These are phyloP conservation scores for Acleris holmiana DNA, from an alignment of 2,888 invertebrate species.

Conservation along the genomic window DNA sequence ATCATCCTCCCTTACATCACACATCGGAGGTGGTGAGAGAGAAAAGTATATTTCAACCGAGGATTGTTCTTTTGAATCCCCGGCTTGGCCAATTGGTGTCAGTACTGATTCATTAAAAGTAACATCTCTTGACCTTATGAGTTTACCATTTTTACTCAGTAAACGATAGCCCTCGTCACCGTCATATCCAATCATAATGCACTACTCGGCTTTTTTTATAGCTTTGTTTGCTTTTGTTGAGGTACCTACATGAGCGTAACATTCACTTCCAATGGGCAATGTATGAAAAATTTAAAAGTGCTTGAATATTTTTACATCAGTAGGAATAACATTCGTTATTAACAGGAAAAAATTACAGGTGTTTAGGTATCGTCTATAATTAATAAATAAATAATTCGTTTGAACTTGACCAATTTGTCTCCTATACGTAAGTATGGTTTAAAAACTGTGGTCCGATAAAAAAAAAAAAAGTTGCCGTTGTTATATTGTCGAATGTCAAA, in stretches of 20 bases:
- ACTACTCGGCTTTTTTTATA: conserved; percentile 1
- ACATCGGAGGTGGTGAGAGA: conserved; percentile 1
- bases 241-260: conserved; percentile 15
- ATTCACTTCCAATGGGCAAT: conserved; percentile 1
- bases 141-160: conserved; percentile 17
- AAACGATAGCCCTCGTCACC: conserved; percentile 31
- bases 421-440: no score
- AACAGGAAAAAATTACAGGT: no score
- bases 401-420: no score
- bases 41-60: background rate
- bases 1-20: background rate
- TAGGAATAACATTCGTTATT: no score
- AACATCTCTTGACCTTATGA: conserved; percentile 36
- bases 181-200: conserved; percentile 35
- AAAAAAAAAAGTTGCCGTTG: no score
- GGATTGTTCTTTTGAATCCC: conserved; percentile 2
- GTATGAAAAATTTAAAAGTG: no score
- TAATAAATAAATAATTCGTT: no score
- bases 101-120: no score
- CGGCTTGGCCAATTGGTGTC: conserved; percentile 11
- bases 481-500: no score
- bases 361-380: no score
- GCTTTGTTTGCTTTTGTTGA: background rate
- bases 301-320: no score
- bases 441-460: no score